Base-by-base conservation (phyloP, 2,113 vertebrate genomes). In the Peromyscus leucopus region DNA sequence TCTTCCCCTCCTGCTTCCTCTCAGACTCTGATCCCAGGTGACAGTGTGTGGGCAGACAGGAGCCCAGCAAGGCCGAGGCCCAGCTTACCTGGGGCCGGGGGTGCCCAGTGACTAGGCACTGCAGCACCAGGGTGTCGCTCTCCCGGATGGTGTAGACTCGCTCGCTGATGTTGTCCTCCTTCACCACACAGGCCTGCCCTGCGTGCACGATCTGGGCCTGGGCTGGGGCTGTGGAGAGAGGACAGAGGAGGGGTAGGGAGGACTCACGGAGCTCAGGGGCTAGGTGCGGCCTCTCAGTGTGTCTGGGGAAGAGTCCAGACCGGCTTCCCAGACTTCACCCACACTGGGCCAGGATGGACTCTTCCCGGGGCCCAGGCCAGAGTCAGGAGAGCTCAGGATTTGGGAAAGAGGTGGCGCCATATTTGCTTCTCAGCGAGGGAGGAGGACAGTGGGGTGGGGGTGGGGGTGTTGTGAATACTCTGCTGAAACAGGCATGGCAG, bases 111-210 rank as follows among this genome's bases (percentile, higher is more conserved):
- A 99, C 99, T 71, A 99, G 99, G 96, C 99, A 99, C 98, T 99
- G 99, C 93, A 99, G 99, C 82, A 99, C 98, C 10, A 99, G 98
- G 0, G 98, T 99, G 98, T 99, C 99, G 33, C 99, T 99, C 97
- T 99, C 99, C 51, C 99, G 99, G 98, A 99, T 99, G 86, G 99
- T 99, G 98, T 99, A 99, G 97, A 99, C 99, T 0, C 99, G 99
- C 97, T 99, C 99, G 0, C 99, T 99, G 98, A 99, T 99, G 98
- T 99, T 99, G 98, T 99, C 99, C 95, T 99, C 99, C 96, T 99
- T 99, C 96, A 99, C 99, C 98, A 99, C 99, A 5, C 99, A 99
- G 0, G 99, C 99, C 94, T 99, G 99, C 71, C 99, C 99, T 0
- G 99, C 99, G 84, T 99, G 99, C 95, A 99, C 99, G 6, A 99